These are phyloP conservation scores for Falco naumanni DNA, from an alignment of 2,797 vertebrate genomes.

Conservation along the genomic window DNA sequence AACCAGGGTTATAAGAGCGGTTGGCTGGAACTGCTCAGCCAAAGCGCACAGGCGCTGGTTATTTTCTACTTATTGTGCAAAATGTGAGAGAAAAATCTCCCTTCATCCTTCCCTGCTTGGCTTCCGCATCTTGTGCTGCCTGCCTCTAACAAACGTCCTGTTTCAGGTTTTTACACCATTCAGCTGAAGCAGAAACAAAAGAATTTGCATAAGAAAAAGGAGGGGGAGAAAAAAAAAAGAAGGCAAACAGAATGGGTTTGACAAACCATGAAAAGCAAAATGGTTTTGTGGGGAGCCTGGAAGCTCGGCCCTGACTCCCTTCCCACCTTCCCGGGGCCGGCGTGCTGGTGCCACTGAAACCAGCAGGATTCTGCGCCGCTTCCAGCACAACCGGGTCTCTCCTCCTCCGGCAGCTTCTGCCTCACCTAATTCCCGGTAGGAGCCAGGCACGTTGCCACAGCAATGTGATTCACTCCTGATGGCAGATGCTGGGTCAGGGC, in stretches of 20 bases:
- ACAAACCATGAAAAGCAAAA: not conserved
- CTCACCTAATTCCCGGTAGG: not conserved
- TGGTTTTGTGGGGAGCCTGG: not conserved
- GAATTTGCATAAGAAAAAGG: conserved; percentile 6
- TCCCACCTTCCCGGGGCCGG: not conserved
- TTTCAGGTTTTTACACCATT: not conserved
- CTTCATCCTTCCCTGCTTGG: not conserved
- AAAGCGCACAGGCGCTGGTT: accelerated
- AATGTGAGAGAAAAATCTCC: not conserved
- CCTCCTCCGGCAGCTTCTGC: not conserved
- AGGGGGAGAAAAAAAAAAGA: accelerated
- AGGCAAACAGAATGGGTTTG: not conserved
- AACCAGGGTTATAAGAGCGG: not conserved
- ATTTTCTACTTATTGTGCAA: not conserved
- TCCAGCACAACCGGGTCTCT: not conserved
- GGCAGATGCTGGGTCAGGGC: not conserved
- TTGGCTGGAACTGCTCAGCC: not conserved
- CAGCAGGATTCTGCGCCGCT: not conserved
- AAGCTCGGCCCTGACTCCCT: not conserved
- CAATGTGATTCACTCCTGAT: not conserved
- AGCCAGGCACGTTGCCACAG: not conserved
- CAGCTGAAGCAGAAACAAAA: not conserved
- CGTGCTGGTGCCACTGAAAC: not conserved
- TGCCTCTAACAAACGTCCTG: not conserved
- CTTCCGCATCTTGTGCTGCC: not conserved